These are phyloP conservation scores for Microcebus murinus DNA, from an alignment of 2,113 vertebrate species.

Conservation along the genomic window DNA sequence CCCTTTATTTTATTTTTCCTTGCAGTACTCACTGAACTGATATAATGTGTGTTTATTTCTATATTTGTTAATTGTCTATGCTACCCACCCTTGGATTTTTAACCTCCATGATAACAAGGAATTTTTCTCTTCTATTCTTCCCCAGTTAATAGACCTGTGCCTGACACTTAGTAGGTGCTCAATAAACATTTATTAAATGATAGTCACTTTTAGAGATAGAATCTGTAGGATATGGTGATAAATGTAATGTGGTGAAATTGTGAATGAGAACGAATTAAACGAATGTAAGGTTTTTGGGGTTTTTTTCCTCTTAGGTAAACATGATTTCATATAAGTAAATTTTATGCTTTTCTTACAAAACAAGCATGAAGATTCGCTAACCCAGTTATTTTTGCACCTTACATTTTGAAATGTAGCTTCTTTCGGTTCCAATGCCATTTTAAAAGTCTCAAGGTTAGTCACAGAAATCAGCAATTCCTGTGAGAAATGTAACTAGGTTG, in stretches of 20 bases:
- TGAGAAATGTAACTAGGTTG: conserved; percentile 17
- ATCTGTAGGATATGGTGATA: background rate
- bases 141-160: background rate
- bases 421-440: background rate
- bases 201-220: background rate
- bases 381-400: conserved; percentile 36
- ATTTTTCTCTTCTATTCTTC: background rate
- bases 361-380: background rate
- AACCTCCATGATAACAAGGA: background rate
- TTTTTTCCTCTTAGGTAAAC: background rate
- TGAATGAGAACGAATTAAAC: background rate
- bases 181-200: background rate
- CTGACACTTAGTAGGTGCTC: background rate
- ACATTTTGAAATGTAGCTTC: conserved; percentile 11
- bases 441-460: conserved; percentile 7
- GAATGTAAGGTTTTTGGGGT: background rate
- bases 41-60: background rate
- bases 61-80: background rate
- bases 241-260: background rate
- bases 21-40: background rate
- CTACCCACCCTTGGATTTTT: background rate
- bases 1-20: background rate
- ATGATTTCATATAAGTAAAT: background rate
- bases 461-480: background rate
- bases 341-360: conserved; percentile 32